These are phyloP conservation scores for Sebastes iracundus DNA, from an alignment of 2,797 vertebrate genomes.

Conservation along the genomic window DNA sequence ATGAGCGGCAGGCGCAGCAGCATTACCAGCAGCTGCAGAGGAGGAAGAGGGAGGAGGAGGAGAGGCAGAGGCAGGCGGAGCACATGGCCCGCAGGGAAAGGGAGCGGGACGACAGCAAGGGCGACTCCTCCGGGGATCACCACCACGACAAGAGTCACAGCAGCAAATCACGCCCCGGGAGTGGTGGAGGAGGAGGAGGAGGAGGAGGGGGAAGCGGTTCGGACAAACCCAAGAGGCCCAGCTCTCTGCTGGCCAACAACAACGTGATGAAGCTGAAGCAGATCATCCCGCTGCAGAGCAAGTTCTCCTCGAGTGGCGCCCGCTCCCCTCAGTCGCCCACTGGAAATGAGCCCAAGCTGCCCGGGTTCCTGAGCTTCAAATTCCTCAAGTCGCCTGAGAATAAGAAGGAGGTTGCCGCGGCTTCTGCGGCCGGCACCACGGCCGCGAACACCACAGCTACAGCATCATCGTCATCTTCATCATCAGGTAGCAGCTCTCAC, in stretches of 20 bases:
- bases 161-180: slow-evolving; percentile 83
- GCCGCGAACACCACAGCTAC: slow-evolving; percentile 15
- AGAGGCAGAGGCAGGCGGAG: slow-evolving; percentile 93
- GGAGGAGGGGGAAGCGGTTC: slow-evolving; percentile 70
- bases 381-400: slow-evolving; percentile 96
- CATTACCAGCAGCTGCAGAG: slow-evolving; percentile 96
- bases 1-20: slow-evolving; percentile 96
- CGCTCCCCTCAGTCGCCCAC: slow-evolving; percentile 93
- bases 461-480: slow-evolving; percentile 57
- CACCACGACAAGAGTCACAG: slow-evolving; percentile 87
- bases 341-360: slow-evolving; percentile 91
- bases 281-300: slow-evolving; percentile 96
- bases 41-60: slow-evolving; percentile 95
- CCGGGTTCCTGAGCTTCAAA: slow-evolving; percentile 95
- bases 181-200: slow-evolving; percentile 68
- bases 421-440: slow-evolving; percentile 35
- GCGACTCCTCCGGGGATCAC: slow-evolving; percentile 82
- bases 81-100: slow-evolving; percentile 90
- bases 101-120: slow-evolving; percentile 89
- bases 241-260: slow-evolving; percentile 94
- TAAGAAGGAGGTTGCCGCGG: slow-evolving; percentile 82
- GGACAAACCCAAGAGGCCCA: slow-evolving; percentile 96
- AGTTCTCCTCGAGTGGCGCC: slow-evolving; percentile 88
- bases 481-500: slow-evolving; percentile 87
- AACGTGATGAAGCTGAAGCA: slow-evolving; percentile 98